Percentiles rank a stretch among this genome's conserved stretches.
These are phyloP conservation scores for Cylloceria caligata DNA, from an alignment of 2,888 invertebrate species.

Conservation along the genomic window DNA sequence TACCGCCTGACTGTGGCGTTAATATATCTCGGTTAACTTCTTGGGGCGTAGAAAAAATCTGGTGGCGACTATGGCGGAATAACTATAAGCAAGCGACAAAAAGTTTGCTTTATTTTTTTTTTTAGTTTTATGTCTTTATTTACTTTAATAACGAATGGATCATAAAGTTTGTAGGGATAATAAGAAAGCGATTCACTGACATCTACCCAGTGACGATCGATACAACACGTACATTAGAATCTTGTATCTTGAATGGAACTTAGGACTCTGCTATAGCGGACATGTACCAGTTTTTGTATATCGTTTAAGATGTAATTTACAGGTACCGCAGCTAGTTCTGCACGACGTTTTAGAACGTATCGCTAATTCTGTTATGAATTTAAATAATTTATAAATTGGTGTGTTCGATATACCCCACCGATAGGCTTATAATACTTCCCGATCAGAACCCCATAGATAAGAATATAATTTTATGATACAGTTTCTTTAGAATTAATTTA, in stretches of 20 bases:
- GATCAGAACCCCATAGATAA: constrained; percentile 23
- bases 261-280: background rate
- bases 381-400: constrained; percentile 20
- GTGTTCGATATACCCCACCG: background rate
- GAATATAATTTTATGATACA: constrained; percentile 20
- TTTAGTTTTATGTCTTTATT: background rate
- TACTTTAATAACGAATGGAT: background rate
- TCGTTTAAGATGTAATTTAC: constrained; percentile 44
- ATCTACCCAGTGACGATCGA: too few relatives aligned
- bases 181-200: background rate
- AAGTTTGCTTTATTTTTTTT: background rate
- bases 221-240: background rate
- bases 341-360: constrained; percentile 3
- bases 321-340: constrained; percentile 25
- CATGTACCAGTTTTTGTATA: background rate
- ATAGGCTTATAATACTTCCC: background rate
- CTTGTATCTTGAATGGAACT: constrained; percentile 27
- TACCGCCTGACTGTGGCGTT: constrained; percentile 13
- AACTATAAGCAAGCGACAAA: background rate
- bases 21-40: constrained; percentile 5
- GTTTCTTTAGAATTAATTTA: background rate
- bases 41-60: background rate
- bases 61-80: background rate
- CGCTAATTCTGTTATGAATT: constrained; percentile 2
- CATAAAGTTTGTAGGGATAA: background rate